Evolutionary conservation across 2,113 vertebrate species (phyloP).

Genomic region (Tringa solitaria): DNA sequence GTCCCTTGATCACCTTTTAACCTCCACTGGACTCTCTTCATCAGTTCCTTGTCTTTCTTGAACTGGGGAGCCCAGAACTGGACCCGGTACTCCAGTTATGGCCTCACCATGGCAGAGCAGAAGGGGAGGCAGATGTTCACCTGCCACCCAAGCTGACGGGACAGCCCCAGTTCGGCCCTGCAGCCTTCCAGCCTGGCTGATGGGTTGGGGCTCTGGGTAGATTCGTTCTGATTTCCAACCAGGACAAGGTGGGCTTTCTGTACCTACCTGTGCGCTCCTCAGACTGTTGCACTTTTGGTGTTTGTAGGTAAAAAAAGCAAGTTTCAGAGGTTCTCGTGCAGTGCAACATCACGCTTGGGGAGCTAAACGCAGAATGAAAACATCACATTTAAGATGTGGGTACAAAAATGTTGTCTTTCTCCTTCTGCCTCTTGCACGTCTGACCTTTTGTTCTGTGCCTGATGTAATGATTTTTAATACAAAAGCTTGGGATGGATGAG

Average conservation of each 20-base stretch:
- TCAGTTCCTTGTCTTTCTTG: background rate
- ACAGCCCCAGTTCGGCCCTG: fast-evolving
- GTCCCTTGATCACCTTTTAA: background rate
- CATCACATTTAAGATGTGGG: background rate
- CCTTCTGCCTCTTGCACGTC: constrained; percentile 31
- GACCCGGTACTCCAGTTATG: background rate
- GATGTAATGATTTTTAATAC: constrained; percentile 29
- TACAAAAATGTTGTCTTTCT: constrained; percentile 24
- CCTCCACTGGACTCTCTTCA: background rate
- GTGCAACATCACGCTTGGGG: background rate
- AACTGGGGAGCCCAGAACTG: background rate
- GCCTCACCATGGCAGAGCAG: background rate
- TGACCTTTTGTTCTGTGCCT: constrained; percentile 42
- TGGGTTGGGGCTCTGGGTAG: background rate
- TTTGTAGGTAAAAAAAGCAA: background rate
- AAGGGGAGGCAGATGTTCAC: background rate
- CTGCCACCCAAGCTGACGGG: background rate
- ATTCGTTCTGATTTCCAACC: background rate
- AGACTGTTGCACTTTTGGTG: background rate
- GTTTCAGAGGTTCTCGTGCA: background rate
- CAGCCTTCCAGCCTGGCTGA: background rate
- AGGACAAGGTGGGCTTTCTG: background rate
- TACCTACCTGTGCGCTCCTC: background rate
- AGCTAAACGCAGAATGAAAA: background rate
- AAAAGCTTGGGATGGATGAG: constrained; percentile 50